These are phyloP conservation scores for Astur gentilis DNA, from an alignment of 2,113 vertebrate genomes.

Conservation along the genomic window DNA sequence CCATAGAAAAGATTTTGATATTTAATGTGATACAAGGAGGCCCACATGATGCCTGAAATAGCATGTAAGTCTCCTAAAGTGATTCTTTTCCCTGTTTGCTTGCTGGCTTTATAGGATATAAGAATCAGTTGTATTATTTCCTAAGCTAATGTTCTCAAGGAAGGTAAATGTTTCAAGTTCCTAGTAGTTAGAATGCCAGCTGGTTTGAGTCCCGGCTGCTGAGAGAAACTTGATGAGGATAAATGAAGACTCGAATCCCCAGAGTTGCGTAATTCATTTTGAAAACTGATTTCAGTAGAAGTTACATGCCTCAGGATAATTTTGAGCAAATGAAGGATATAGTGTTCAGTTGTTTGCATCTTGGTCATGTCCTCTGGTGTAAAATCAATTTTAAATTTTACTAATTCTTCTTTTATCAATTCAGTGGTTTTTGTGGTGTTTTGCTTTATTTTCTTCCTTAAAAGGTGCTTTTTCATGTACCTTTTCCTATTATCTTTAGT, in stretches of 20 bases:
- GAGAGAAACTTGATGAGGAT: not conserved
- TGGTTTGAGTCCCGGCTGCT: not conserved
- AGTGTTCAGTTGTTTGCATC: not conserved
- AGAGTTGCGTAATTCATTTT: not conserved
- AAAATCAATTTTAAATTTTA: not conserved
- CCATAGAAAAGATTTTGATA: not conserved
- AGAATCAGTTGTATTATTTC: not conserved
- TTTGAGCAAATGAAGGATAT: not conserved
- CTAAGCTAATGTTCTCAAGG: not conserved
- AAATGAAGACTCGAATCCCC: not conserved
- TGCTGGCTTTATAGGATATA: not conserved
- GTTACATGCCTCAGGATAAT: not conserved
- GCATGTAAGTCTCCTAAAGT: not conserved
- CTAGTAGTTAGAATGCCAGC: not conserved
- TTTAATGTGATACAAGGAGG: not conserved
- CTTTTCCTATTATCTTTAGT: not conserved
- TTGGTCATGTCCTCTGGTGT: not conserved
- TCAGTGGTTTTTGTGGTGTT: not conserved
- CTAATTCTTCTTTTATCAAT: not conserved
- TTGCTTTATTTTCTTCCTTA: not conserved
- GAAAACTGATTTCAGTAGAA: not conserved
- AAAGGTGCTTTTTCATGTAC: not conserved
- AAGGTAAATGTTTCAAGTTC: not conserved
- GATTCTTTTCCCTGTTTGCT: not conserved
- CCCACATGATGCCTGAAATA: not conserved